These are phyloP conservation scores for Argyresthia goedartella DNA, from an alignment of 2,888 invertebrate genomes.

Conservation along the genomic window DNA sequence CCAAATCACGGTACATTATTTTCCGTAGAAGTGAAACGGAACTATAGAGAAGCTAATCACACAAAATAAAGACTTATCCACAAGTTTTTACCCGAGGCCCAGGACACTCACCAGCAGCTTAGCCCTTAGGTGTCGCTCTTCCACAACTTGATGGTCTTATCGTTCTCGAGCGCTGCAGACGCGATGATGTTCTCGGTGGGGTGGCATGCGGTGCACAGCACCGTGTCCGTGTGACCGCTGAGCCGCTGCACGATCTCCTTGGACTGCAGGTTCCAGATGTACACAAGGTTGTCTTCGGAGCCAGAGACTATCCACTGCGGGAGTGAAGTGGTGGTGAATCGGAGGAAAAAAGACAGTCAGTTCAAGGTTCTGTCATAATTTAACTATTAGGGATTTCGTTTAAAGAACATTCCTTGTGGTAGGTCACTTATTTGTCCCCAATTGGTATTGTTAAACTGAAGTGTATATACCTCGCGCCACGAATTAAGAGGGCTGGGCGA, in stretches of 20 bases:
- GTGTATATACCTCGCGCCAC: no score
- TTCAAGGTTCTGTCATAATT: no score
- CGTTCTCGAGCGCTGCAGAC: constrained; percentile 97
- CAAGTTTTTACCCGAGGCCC: neutral
- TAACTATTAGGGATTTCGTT: no score
- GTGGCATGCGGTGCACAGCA: constrained; percentile 98
- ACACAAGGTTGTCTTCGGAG: constrained; percentile 99
- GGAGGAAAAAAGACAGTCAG: no score
- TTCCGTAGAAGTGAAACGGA: no score
- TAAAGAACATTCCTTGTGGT: no score
- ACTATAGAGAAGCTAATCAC: no score
- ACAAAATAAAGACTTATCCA: no score
- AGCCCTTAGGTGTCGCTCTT: constrained; percentile 88
- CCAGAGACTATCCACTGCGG: constrained; percentile 99
- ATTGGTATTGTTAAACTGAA: no score
- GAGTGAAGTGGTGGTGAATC: neutral
- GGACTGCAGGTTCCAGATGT: constrained; percentile 99
- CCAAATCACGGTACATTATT: no score
- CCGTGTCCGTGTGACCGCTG: constrained; percentile 95
- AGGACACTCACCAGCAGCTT: neutral
- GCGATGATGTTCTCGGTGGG: constrained; percentile 99
- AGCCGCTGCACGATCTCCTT: constrained; percentile 99
- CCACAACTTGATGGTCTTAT: constrained; percentile 99
- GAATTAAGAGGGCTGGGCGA: no score
- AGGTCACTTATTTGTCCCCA: no score